Percentiles rank a stretch among this genome's conserved stretches.
Evolutionary conservation across 2,888 invertebrate genomes (phyloP).

Genomic region (Andrena trimmerana): DNA sequence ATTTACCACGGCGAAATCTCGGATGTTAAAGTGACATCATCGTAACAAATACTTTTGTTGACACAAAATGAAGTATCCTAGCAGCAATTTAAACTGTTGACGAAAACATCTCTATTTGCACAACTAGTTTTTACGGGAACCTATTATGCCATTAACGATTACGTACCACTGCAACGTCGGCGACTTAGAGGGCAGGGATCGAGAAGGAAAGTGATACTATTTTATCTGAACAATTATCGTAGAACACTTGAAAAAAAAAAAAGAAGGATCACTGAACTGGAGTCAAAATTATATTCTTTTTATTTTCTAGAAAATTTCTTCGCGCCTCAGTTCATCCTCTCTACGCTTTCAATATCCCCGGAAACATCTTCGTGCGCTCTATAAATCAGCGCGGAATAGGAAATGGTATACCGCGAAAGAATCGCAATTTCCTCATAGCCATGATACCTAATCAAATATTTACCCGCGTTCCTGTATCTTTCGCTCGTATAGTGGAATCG

Average conservation of each 20-base stretch:
- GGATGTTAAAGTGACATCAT: background rate
- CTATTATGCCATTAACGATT: conserved; percentile 33
- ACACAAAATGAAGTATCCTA: conserved; percentile 27
- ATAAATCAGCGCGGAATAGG: conserved; percentile 8
- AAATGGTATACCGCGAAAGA: conserved; percentile 1
- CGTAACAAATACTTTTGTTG: conserved; percentile 9
- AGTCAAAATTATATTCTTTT: background rate
- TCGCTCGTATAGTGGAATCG: conserved; percentile 28
- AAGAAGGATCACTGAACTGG: background rate
- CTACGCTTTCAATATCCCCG: background rate
- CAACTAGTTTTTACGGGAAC: conserved; percentile 28
- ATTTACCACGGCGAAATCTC: background rate
- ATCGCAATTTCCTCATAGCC: conserved; percentile 47
- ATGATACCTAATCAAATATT: conserved; percentile 48
- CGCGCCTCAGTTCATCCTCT: background rate
- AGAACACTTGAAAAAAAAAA: background rate
- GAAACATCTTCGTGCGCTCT: background rate
- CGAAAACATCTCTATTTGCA: conserved; percentile 46
- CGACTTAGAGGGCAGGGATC: background rate
- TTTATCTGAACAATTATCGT: conserved; percentile 17
- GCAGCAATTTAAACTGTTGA: conserved; percentile 33
- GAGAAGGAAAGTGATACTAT: background rate
- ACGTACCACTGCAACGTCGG: conserved; percentile 26
- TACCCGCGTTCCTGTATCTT: conserved; percentile 32
- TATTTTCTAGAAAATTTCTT: too few species aligned